These are phyloP conservation scores for Wasmannia auropunctata DNA, from an alignment of 1,140 invertebrate species.

Conservation along the genomic window DNA sequence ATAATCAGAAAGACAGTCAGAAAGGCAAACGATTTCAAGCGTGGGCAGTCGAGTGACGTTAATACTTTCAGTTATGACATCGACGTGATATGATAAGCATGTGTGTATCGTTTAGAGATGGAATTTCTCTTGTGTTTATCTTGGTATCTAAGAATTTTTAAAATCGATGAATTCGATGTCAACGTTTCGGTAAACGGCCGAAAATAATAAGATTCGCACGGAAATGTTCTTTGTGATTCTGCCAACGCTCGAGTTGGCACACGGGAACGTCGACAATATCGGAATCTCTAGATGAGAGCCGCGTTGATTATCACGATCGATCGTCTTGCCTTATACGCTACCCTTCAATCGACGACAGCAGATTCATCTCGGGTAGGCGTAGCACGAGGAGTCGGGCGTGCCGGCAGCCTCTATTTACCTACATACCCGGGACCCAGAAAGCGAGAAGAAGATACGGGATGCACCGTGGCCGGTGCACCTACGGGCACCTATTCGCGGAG, in stretches of 20 bases:
- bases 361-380: constrained; percentile 52
- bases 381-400: constrained; percentile 32
- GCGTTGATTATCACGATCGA: constrained; percentile 26
- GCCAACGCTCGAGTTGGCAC: neutral
- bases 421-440: constrained; percentile 39
- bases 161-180: neutral
- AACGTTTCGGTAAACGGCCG: neutral
- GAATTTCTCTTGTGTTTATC: neutral
- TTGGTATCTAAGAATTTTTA: neutral
- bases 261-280: neutral
- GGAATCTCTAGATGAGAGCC: neutral
- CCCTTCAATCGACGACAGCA: constrained; percentile 55
- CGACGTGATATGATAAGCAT: neutral
- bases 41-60: neutral
- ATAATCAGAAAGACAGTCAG: neutral
- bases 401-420: constrained; percentile 53
- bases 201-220: neutral
- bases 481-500: neutral
- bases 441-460: constrained; percentile 20
- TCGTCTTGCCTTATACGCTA: neutral
- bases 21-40: neutral
- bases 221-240: neutral
- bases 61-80: neutral
- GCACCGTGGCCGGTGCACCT: neutral
- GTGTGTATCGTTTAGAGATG: neutral